These are phyloP conservation scores for Mellivora capensis DNA, from an alignment of 2,113 vertebrate genomes.

Conservation along the genomic window DNA sequence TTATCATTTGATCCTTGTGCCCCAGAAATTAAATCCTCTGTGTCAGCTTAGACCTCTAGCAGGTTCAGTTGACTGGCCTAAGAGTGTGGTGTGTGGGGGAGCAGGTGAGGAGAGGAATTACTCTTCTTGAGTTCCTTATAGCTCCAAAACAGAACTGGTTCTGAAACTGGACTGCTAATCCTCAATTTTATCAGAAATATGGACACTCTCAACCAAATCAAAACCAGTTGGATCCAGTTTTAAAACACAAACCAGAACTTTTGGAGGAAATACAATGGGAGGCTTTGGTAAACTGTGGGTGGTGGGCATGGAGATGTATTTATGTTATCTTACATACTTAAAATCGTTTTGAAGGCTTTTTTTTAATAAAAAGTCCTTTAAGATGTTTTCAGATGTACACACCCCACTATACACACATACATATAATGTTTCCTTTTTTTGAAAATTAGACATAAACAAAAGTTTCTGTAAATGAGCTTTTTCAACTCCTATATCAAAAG, in stretches of 20 bases:
- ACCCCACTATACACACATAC: rapidly evolving
- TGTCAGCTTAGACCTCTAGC: neutral
- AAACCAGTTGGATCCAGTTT: neutral
- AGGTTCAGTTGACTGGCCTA: neutral
- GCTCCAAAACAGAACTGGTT: neutral
- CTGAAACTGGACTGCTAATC: neutral
- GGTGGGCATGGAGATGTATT: neutral
- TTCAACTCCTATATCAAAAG: neutral
- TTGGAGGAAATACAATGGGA: neutral
- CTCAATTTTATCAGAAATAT: neutral
- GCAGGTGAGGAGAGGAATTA: neutral
- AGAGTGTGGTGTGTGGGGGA: neutral
- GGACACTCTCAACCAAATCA: neutral
- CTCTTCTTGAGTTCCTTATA: neutral
- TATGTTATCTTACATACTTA: neutral
- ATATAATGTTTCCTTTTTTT: neutral
- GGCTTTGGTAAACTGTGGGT: neutral
- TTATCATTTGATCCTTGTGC: neutral
- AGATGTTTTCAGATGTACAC: neutral
- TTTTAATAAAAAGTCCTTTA: neutral
- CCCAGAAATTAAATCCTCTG: neutral
- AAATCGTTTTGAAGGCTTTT: neutral
- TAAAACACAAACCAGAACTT: neutral
- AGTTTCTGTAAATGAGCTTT: neutral
- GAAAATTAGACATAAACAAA: neutral